Conservation (phyloP, 1,140 invertebrate genomes). For the Drosophila eugracilis region DNA sequence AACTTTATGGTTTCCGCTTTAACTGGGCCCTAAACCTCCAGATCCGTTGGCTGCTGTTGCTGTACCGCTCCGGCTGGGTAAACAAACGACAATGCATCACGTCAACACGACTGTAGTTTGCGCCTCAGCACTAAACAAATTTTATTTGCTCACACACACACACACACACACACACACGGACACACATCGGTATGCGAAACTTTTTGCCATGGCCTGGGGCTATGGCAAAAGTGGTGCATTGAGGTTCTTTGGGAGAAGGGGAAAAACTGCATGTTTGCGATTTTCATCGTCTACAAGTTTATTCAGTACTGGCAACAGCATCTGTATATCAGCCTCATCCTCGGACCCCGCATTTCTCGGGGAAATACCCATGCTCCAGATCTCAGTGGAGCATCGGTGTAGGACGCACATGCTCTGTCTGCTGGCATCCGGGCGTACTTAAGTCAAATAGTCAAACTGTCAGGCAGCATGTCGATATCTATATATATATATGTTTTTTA, state of each 20-base stretch:
- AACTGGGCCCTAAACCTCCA: conserved; percentile 3
- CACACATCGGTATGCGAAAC: conserved; percentile 42
- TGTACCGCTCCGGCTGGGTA: conserved; percentile 26
- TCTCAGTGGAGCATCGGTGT: conserved; percentile 28
- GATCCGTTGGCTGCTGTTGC: conserved; percentile 16
- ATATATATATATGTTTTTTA: conserved; percentile 71
- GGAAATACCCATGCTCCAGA: conserved; percentile 10
- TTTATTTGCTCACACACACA: conserved; percentile 50
- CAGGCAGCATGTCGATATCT: conserved; percentile 71
- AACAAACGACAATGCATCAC: conserved; percentile 53
- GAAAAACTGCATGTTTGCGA: conserved; percentile 64
- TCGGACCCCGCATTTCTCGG: conserved; percentile 19
- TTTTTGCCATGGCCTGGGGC: conserved; percentile 35
- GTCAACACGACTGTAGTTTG: conserved; percentile 54
- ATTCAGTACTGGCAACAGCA: conserved; percentile 54
- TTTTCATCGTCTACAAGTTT: conserved; percentile 78
- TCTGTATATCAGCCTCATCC: conserved; percentile 28
- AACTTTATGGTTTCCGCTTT: conserved; percentile 13
- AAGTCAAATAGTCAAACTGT: conserved; percentile 82
- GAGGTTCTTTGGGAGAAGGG: neutral
- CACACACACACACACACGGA: no score
- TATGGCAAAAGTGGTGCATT: conserved; percentile 7
- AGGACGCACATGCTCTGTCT: conserved; percentile 23
- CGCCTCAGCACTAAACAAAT: conserved; percentile 52
- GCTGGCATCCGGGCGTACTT: conserved; percentile 60